phyloP scores from a whole-genome alignment of 1,140 invertebrate species.

The Hylyphantes graminicola region DNA sequence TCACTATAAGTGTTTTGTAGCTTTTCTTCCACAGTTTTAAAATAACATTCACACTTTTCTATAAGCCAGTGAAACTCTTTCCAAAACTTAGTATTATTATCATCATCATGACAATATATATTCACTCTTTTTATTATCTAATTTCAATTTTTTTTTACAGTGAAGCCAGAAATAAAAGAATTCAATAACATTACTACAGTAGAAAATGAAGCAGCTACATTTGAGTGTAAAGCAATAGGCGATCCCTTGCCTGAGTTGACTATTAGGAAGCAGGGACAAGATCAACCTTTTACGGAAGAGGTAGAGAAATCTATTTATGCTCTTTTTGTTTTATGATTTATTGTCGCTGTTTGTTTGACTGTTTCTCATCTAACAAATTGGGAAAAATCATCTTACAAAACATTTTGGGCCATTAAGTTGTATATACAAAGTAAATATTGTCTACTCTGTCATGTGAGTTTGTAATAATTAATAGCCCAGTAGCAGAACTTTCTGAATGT shows the following conservation, averaged over 20 bases:
- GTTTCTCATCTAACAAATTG: neutral
- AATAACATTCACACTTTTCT: neutral
- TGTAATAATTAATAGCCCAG: too few relatives aligned
- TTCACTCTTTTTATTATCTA: neutral
- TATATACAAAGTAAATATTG: too few relatives aligned
- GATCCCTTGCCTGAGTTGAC: slow-evolving; percentile 80
- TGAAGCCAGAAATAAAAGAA: slow-evolving; percentile 81
- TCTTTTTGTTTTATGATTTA: neutral
- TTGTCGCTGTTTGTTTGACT: too few relatives aligned
- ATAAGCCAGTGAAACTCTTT: neutral
- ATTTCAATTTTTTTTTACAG: slow-evolving; percentile 3
- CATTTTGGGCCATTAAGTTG: neutral
- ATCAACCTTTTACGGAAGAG: slow-evolving; percentile 58
- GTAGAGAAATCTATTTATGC: slow-evolving; percentile 17
- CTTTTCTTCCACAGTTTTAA: too few relatives aligned
- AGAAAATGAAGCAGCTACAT: slow-evolving; percentile 73
- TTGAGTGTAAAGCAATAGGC: slow-evolving; percentile 81
- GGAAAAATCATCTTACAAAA: neutral
- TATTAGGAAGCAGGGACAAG: slow-evolving; percentile 73
- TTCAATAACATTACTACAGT: slow-evolving; percentile 79
- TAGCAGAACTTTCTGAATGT: too few relatives aligned
- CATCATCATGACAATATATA: neutral
- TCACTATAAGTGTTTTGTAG: too few relatives aligned
- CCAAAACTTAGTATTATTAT: neutral
- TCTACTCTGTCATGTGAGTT: too few relatives aligned